Conservation (phyloP, 2,888 invertebrate genomes). For the Fabriciana adippe region DNA sequence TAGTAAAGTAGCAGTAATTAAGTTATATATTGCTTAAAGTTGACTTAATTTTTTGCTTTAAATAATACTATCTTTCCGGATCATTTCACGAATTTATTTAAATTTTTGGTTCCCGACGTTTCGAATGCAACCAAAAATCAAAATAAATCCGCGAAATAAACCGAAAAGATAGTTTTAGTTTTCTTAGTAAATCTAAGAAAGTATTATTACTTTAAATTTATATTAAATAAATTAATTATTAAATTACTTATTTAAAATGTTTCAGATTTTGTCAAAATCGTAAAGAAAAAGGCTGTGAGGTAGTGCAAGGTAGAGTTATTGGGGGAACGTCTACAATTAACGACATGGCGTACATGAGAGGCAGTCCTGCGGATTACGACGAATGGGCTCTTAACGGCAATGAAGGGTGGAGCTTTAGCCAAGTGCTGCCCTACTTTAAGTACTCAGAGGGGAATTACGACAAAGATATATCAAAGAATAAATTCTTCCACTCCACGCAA, state of each 20-base stretch:
- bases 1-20: no score
- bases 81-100: no score
- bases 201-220: no score
- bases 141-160: no score
- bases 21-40: not conserved
- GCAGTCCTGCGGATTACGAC: slow-evolving; percentile 74
- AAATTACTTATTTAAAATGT: slow-evolving; percentile 36
- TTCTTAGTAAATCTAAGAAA: no score
- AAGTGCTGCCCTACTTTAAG: slow-evolving; percentile 72
- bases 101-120: no score
- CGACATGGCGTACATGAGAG: slow-evolving; percentile 75
- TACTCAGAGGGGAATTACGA: slow-evolving; percentile 78
- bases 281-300: slow-evolving; percentile 61
- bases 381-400: slow-evolving; percentile 73
- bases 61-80: no score
- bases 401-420: slow-evolving; percentile 69
- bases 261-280: slow-evolving; percentile 73
- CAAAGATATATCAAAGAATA: slow-evolving; percentile 71
- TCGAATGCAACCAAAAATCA: no score
- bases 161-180: no score
- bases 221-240: not conserved
- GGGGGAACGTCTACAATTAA: slow-evolving; percentile 74
- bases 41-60: not conserved
- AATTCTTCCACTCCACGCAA: slow-evolving; percentile 70
- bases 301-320: slow-evolving; percentile 70